Conservation (phyloP, 2,113 vertebrate species). For the Ochotona curzoniae region DNA sequence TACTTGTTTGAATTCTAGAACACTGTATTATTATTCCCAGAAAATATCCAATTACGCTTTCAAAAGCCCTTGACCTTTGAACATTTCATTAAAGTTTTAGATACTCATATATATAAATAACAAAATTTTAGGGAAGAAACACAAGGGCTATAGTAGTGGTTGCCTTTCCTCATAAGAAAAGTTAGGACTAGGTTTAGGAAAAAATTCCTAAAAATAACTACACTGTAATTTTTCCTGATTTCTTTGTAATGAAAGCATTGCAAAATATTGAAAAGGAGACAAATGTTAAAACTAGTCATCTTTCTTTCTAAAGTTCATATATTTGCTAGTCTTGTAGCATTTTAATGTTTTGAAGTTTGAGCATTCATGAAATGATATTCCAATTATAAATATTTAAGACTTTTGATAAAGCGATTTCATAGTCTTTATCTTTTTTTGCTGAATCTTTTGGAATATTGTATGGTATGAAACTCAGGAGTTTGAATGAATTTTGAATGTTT, state of each 20-base stretch:
- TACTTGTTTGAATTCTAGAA: slow-evolving; percentile 7
- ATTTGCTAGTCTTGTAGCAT: slow-evolving; percentile 25
- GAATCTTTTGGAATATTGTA: background rate
- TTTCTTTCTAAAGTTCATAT: background rate
- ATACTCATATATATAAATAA: background rate
- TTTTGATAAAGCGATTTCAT: background rate
- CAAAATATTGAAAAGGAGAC: slow-evolving; percentile 1
- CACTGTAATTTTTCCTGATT: slow-evolving; percentile 6
- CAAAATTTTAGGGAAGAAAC: slow-evolving; percentile 36
- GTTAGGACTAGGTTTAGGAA: background rate
- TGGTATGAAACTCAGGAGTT: slow-evolving; percentile 14
- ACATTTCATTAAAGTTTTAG: background rate
- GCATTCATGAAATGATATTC: slow-evolving; percentile 26
- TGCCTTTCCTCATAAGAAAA: background rate
- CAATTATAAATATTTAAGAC: slow-evolving; percentile 1
- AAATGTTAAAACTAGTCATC: slow-evolving; percentile 30
- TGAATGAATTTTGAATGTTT: background rate
- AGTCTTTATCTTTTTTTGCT: slow-evolving; percentile 39
- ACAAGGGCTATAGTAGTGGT: slow-evolving; percentile 13
- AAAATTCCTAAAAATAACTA: slow-evolving; percentile 45
- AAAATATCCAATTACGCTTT: background rate
- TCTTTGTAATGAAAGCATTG: slow-evolving; percentile 44
- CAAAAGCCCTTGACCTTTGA: background rate
- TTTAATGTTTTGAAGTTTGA: slow-evolving; percentile 37
- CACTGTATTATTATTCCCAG: background rate